Evolutionary conservation across 2,113 vertebrate species (phyloP), one percentile per base, ranked within the genome.

Genomic region (Sebastes schlegelii): DNA sequence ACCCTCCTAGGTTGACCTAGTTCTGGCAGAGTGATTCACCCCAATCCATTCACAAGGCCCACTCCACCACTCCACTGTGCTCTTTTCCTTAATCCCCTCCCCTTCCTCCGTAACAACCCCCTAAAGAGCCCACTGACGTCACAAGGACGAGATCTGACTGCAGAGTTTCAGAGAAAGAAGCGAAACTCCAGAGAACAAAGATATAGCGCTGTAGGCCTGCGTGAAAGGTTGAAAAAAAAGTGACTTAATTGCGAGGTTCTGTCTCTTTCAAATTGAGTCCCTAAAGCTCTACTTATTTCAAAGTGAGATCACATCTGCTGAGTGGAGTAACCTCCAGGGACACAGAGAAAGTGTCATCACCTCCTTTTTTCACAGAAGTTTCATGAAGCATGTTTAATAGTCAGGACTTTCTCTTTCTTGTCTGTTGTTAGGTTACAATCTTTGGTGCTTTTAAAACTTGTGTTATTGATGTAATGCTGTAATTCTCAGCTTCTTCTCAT

Each of bases 1-100:
- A 92, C 87, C 92, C 91, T 91, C 66, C 74, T 73, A 86, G 84
- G 79, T 48, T 93, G 94, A 94, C 94, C 93, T 94, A 95, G 78
- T 93, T 95, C 87, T 85, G 81, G 84, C 86, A 91, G 79, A 86
- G 82, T 90, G 91, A 92, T 90, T 94, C 92, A 91, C 88, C 93
- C 90, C 80, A 67, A 78, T 90, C 79, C 86, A 91, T 93, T 91
- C 91, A 89, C 82, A 66, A 90, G 84, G 72, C 80, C 78, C 83
- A 67, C n/a, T 70, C 51, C 46, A 74, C 72, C 46, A 74, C 72
- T 83, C 67, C 69, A 74, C 21, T 74, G 48, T 57, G 34, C 66
- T 69, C 83, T 48, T 45, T 52, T 34, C 26, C 52, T 8, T 34
- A 34, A 34, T 34, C 34, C 34, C 65, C 48, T n/a, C 48, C 14